Percentiles rank a stretch among this genome's conserved stretches.
These are phyloP conservation scores for Dipodomys merriami DNA, from an alignment of 2,113 vertebrate species.

Conservation along the genomic window DNA sequence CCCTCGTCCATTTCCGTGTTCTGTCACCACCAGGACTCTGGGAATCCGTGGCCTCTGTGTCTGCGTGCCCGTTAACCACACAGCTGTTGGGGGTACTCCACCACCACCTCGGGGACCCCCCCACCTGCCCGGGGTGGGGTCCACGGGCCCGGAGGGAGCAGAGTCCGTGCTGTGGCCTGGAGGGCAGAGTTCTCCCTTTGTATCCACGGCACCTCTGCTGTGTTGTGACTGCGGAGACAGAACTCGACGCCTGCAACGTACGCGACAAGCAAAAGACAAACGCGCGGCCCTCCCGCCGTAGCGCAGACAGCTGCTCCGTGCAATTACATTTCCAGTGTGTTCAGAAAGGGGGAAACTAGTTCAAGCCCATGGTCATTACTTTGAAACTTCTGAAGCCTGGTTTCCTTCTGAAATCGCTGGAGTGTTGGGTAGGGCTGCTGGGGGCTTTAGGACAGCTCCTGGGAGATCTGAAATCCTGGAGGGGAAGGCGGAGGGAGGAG, in stretches of 20 bases:
- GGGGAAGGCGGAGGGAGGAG: neutral
- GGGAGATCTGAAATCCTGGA: neutral
- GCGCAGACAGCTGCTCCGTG: neutral
- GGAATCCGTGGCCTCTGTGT: too few species aligned
- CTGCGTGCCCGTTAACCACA: neutral
- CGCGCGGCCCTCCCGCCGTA: fast-evolving
- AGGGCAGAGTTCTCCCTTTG: fast-evolving
- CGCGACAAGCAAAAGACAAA: neutral
- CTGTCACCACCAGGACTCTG: neutral
- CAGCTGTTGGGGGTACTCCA: neutral
- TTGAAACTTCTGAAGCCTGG: neutral
- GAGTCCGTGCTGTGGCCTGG: neutral
- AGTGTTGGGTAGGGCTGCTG: fast-evolving
- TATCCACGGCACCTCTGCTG: too few species aligned
- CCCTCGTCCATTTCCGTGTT: neutral
- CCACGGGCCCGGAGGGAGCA: too few species aligned
- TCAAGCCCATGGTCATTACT: fast-evolving
- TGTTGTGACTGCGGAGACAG: neutral
- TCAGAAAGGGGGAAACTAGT: neutral
- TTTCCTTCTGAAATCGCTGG: neutral
- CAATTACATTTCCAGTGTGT: neutral
- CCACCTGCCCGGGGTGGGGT: fast-evolving
- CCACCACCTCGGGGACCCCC: too few species aligned
- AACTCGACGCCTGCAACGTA: neutral
- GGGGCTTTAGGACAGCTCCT: fast-evolving